phyloP scores from a whole-genome alignment of 2,797 vertebrate genomes.

The Lophotriccus pileatus region DNA sequence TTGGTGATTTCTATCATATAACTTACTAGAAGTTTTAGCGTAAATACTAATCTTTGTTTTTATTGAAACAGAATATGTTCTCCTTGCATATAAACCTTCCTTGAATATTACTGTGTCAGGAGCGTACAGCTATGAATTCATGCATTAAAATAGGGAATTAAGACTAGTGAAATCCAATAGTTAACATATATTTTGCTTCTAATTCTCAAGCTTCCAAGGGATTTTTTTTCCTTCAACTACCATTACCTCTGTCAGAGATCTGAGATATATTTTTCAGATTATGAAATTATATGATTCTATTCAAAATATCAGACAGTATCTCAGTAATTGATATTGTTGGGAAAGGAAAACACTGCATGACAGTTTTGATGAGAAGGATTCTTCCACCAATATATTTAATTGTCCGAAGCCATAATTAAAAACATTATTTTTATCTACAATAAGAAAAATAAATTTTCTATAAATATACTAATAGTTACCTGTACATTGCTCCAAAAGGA shows the following conservation, averaged over 20 bases:
- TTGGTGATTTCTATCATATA: neutral
- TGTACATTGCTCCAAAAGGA: conserved; percentile 87
- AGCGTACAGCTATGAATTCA: neutral
- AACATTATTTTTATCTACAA: neutral
- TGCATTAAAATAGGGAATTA: neutral
- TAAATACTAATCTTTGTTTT: neutral
- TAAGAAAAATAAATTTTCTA: neutral
- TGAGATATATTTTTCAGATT: neutral
- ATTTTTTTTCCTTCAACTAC: neutral
- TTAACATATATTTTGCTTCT: neutral
- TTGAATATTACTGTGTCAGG: neutral
- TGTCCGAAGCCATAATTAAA: neutral
- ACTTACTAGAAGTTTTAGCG: neutral
- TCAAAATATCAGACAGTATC: neutral
- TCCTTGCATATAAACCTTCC: neutral
- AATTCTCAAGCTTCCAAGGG: neutral
- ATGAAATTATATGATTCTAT: neutral
- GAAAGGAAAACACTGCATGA: neutral
- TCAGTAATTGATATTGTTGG: neutral
- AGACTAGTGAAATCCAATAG: neutral
- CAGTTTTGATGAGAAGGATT: neutral
- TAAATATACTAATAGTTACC: conserved; percentile 71
- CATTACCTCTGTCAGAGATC: neutral
- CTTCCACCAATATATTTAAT: neutral
- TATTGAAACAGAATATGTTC: neutral